Conservation (phyloP, 2,113 vertebrate genomes). For the Emydura subglobosa region DNA sequence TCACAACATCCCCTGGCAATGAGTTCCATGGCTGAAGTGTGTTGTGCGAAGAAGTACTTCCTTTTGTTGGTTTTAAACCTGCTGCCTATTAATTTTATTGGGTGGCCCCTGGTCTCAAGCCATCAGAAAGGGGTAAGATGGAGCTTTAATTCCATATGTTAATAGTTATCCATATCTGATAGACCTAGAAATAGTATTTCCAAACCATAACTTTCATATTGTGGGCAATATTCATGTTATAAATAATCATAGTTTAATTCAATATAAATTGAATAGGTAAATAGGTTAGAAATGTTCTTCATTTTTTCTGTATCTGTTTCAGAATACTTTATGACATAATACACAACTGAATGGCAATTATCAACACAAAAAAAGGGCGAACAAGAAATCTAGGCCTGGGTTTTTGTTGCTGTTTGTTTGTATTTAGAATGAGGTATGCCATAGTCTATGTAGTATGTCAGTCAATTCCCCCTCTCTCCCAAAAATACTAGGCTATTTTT, state of each 20-base stretch:
- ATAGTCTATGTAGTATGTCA: not conserved
- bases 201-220: not conserved
- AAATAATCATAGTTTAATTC: not conserved
- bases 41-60: not conserved
- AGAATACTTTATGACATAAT: not conserved
- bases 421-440: not conserved
- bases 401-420: not conserved
- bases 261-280: not conserved
- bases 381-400: not conserved
- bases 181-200: not conserved
- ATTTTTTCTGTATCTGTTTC: slow-evolving; percentile 26
- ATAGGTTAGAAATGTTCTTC: not conserved
- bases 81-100: not conserved
- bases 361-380: slow-evolving; percentile 14
- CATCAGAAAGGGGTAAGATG: not conserved
- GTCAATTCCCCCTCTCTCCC: not conserved
- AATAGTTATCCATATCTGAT: not conserved
- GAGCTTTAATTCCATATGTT: slow-evolving; percentile 22
- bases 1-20: not conserved
- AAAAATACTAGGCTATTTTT: not conserved
- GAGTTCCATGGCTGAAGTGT: not conserved
- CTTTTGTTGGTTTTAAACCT: not conserved
- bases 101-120: not conserved
- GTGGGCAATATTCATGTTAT: not conserved
- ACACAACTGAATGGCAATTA: not conserved